These are phyloP conservation scores for Adelosebastes latens DNA, from an alignment of 2,797 vertebrate species.

Conservation along the genomic window DNA sequence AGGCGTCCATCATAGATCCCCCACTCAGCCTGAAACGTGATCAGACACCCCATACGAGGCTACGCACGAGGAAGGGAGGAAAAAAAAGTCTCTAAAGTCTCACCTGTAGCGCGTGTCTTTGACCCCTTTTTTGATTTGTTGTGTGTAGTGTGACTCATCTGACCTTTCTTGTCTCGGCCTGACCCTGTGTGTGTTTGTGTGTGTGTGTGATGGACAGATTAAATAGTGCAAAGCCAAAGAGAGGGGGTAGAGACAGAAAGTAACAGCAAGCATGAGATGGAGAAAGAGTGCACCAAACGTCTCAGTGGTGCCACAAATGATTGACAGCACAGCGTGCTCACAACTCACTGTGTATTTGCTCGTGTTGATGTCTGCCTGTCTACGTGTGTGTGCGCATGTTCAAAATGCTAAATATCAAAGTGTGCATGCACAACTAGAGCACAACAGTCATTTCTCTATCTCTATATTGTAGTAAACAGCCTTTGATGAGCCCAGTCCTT, in stretches of 20 bases:
- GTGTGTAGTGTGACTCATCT: slow-evolving; percentile 58
- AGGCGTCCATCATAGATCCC: slow-evolving; percentile 75
- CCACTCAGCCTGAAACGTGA: slow-evolving; percentile 75
- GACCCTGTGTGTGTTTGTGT: slow-evolving; percentile 21
- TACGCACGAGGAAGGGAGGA: slow-evolving; percentile 43
- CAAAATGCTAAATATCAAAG: slow-evolving; percentile 48
- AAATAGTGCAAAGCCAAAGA: slow-evolving; percentile 22
- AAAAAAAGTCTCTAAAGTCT: not conserved
- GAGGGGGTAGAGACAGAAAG: slow-evolving; percentile 21
- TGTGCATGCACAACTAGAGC: slow-evolving; percentile 25
- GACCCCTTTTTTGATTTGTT: slow-evolving; percentile 18
- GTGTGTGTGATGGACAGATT: slow-evolving; percentile 31
- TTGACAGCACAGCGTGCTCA: slow-evolving; percentile 35
- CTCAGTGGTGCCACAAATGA: slow-evolving; percentile 38
- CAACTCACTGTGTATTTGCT: slow-evolving; percentile 23
- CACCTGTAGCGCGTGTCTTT: slow-evolving; percentile 14
- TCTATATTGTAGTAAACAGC: slow-evolving; percentile 47
- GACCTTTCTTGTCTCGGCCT: slow-evolving; percentile 59
- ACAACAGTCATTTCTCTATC: slow-evolving; percentile 69
- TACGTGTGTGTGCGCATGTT: slow-evolving; percentile 11
- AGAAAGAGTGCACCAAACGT: slow-evolving; percentile 32
- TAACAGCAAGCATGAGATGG: slow-evolving; percentile 17
- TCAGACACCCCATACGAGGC: slow-evolving; percentile 70
- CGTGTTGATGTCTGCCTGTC: slow-evolving; percentile 11
- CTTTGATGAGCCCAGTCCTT: slow-evolving; percentile 46